Evolutionary conservation across 2,888 invertebrate genomes (phyloP).

Genomic region (Pelosia muscerda): DNA sequence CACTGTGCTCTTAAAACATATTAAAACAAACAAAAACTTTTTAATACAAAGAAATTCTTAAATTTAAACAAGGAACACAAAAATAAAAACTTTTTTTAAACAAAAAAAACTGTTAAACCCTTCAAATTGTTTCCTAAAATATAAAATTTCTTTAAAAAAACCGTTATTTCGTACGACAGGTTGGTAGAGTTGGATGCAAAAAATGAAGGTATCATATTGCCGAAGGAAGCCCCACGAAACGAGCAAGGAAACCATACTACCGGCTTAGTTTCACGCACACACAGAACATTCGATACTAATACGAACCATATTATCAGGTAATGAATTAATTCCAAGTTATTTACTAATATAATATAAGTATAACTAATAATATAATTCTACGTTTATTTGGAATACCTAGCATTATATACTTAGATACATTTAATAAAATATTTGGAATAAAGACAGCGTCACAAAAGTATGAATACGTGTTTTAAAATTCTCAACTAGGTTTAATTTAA

Average conservation of each 20-base stretch:
- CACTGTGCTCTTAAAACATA: neutral
- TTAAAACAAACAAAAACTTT: slow-evolving; percentile 11
- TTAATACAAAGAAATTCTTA: slow-evolving; percentile 7
- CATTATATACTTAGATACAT: too few species aligned
- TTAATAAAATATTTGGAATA: neutral
- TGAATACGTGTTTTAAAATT: neutral
- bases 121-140: slow-evolving; percentile 13
- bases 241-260: slow-evolving; percentile 76
- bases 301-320: slow-evolving; percentile 15
- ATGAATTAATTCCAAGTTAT: neutral
- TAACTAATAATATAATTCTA: too few species aligned
- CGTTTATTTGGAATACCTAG: too few species aligned
- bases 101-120: slow-evolving; percentile 2
- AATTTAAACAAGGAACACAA: slow-evolving; percentile 42
- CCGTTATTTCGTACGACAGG: slow-evolving; percentile 26
- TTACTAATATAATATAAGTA: neutral
- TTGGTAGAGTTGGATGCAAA: slow-evolving; percentile 56
- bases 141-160: slow-evolving; percentile 17
- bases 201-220: slow-evolving; percentile 46
- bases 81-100: slow-evolving; percentile 6
- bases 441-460: neutral
- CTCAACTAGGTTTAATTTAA: neutral
- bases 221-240: slow-evolving; percentile 64
- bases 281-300: slow-evolving; percentile 62
- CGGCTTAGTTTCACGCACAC: slow-evolving; percentile 72